Base-by-base conservation (phyloP, 2,888 invertebrate species). In the Toxonevra muliebris region DNA sequence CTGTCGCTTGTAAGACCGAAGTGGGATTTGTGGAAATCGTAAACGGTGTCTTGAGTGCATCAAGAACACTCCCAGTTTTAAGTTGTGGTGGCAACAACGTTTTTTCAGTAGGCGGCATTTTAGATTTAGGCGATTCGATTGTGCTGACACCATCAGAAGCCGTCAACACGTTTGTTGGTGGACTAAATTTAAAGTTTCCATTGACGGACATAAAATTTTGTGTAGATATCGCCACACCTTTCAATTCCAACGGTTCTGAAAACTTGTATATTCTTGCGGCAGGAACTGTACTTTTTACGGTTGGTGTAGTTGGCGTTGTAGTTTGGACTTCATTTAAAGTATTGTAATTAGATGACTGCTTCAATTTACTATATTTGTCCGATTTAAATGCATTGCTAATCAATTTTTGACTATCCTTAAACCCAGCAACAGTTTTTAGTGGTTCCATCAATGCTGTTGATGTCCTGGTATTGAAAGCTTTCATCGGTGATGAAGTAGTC, bases 121-220 rank as follows among this genome's bases (percentile, higher is more conserved):
- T 60, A 76, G 61, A 48, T 52, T 20, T n/a, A 1, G 48, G 48
- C 48, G 48, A 7, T 50, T 48, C 43, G 4, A 42, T 30, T 52
- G 55, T 54, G 10, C 42, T 20, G n/a, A 10, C 19, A 12, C 13
- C 19, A 30, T 60, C 11, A 17, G 54, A 15, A 7, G 62, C 12
- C 9, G n/a, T 55, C 12, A 19, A 55, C 13, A 86, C 80, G 45
- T 77, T 72, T 1, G 86, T 74, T 11, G 90, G 90, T 65, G 87
- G 86, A 73, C 88, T 88, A 75, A 90, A 90, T 73, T 87, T 88
- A 69, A 88, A 89, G 73, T 87, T 87, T 8, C 66, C 52, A 72
- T 87, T 88, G 17, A 86, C 85, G 3, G 88, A 85, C 65, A 84
- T 81, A 50, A 87, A 78, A 69, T 84, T 84, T 58, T 86, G 86